Conservation (phyloP, 1,140 invertebrate species). For the Nebria ingens region DNA sequence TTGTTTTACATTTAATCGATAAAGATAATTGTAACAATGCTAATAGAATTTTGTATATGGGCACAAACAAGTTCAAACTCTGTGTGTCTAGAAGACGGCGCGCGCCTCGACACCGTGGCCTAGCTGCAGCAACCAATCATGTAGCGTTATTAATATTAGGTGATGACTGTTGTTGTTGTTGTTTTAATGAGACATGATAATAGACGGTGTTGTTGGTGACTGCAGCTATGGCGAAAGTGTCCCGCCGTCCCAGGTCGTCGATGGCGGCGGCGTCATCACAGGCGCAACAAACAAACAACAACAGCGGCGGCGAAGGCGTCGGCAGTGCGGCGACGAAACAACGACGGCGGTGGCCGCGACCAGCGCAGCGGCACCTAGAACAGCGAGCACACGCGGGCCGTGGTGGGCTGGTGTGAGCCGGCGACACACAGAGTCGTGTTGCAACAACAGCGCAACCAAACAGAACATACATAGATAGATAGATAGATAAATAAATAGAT, state of each 20-base stretch:
- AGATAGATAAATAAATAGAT: neutral
- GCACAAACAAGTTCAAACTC: conserved; percentile 12
- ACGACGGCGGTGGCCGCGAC: conserved; percentile 1
- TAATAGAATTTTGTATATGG: conserved; percentile 12
- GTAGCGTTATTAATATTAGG: no score
- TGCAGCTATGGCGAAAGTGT: neutral
- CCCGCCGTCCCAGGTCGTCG: neutral
- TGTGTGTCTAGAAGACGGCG: neutral
- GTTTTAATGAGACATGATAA: neutral
- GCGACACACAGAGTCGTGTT: neutral
- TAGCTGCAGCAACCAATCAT: conserved; percentile 19
- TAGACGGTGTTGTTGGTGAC: neutral
- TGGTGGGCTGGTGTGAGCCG: neutral
- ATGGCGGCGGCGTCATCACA: neutral
- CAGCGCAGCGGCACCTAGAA: conserved; percentile 1
- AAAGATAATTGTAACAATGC: conserved; percentile 12
- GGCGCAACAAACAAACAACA: neutral
- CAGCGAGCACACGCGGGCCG: neutral
- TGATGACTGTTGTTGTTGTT: neutral
- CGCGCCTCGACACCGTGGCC: conserved; percentile 21
- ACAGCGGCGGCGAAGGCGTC: neutral
- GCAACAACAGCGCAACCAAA: neutral
- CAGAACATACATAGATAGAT: conserved; percentile 16
- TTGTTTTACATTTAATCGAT: conserved; percentile 10
- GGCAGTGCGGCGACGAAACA: neutral